Conservation (phyloP, 1,140 invertebrate genomes). For the Drosophila mojavensis region DNA sequence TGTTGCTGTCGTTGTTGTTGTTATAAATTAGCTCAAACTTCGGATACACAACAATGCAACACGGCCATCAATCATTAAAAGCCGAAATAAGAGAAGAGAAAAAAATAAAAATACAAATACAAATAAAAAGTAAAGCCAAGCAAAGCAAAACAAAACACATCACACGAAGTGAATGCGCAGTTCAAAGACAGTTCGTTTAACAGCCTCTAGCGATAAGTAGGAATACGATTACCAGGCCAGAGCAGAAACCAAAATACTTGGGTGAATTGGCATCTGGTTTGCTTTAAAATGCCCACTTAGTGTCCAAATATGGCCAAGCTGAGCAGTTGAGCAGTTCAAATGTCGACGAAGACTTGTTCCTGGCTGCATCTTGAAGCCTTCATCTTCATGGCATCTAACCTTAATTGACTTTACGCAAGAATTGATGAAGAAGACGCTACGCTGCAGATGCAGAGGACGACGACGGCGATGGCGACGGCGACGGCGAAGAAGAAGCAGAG, state of each 20-base stretch:
- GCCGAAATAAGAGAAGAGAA: conserved; percentile 4
- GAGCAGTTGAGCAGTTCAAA: conserved; percentile 43
- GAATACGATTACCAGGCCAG: conserved; percentile 1
- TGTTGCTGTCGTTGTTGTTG: conserved; percentile 54
- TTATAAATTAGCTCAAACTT: conserved; percentile 79
- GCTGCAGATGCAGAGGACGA: background rate
- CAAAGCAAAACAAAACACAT: conserved; percentile 1
- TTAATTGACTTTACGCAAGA: conserved; percentile 74
- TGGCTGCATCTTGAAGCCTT: conserved; percentile 51
- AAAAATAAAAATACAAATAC: background rate
- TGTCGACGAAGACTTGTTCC: conserved; percentile 42
- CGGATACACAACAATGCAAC: conserved; percentile 61
- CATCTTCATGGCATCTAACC: conserved; percentile 50
- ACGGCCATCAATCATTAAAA: conserved; percentile 68
- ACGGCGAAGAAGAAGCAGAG: background rate
- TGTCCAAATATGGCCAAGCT: conserved; percentile 51
- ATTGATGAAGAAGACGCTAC: conserved; percentile 5
- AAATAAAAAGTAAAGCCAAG: background rate
- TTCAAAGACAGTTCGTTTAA: conserved; percentile 70
- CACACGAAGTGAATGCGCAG: conserved; percentile 25
- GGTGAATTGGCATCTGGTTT: conserved; percentile 32
- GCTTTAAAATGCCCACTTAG: conserved; percentile 45
- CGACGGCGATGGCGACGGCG: no score
- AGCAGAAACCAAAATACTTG: no score
- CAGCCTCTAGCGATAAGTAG: conserved; percentile 26